Percentiles rank a stretch among this genome's conserved stretches.
Conservation (phyloP, 2,888 invertebrate species). For the Rhagonycha lutea region DNA sequence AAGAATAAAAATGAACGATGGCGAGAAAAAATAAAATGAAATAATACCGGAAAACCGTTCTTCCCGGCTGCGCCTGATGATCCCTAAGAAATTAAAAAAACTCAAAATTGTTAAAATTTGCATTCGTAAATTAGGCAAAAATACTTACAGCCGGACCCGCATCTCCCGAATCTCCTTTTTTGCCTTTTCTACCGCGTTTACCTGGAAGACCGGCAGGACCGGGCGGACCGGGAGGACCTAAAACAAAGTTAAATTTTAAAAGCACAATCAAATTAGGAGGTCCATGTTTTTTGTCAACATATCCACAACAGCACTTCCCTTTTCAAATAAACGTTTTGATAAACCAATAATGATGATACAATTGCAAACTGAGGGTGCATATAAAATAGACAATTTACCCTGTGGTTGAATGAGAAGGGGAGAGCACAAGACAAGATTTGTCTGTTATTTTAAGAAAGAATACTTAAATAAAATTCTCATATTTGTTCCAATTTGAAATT, state of each 20-base stretch:
- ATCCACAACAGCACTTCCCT: constrained; percentile 26
- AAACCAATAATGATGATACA: constrained; percentile 39
- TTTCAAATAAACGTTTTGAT: constrained; percentile 25
- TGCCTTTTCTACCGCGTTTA: constrained; percentile 86
- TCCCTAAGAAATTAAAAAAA: constrained; percentile 65
- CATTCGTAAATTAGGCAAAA: constrained; percentile 10
- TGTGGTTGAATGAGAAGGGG: constrained; percentile 16
- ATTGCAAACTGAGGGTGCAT: constrained; percentile 38
- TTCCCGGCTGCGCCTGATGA: constrained; percentile 80
- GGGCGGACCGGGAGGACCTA: constrained; percentile 63
- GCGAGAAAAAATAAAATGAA: constrained; percentile 55
- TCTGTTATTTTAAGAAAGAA: not conserved
- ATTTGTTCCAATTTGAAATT: not conserved
- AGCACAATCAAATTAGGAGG: constrained; percentile 41
- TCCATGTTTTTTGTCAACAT: constrained; percentile 14
- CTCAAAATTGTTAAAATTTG: constrained; percentile 46
- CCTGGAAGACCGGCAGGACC: constrained; percentile 86
- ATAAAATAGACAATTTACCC: constrained; percentile 30
- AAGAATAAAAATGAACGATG: constrained; percentile 24
- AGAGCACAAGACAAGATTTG: constrained; percentile 14
- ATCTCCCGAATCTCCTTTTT: constrained; percentile 85
- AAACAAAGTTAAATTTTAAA: not conserved
- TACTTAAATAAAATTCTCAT: not conserved
- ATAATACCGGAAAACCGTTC: constrained; percentile 87
- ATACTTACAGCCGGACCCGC: constrained; percentile 77